These are phyloP conservation scores for Troides helena DNA, from an alignment of 2,888 invertebrate species.

Conservation along the genomic window DNA sequence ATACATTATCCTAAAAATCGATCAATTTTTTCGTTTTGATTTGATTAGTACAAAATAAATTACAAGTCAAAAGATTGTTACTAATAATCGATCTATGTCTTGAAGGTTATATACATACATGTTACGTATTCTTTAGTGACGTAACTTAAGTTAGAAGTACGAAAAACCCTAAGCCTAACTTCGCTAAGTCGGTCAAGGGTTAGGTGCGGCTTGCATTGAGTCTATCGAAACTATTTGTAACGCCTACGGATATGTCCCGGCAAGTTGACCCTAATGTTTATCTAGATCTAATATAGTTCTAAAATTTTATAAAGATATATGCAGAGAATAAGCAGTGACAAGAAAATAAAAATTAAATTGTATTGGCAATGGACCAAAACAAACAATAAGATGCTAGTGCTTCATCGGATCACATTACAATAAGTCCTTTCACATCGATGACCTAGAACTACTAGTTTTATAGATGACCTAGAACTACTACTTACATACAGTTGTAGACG, in stretches of 20 bases:
- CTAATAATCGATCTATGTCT: too few species aligned
- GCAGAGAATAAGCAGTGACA: background rate
- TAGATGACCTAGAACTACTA: conserved; percentile 34
- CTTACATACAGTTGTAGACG: background rate
- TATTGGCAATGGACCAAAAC: conserved; percentile 1
- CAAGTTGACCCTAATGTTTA: background rate
- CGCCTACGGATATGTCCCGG: background rate
- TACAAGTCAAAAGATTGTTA: too few species aligned
- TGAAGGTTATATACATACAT: too few species aligned
- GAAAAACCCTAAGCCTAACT: background rate
- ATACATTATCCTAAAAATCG: too few species aligned
- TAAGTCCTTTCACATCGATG: conserved; percentile 40
- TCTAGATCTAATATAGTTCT: background rate
- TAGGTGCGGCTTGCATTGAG: background rate
- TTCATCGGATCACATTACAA: conserved; percentile 23
- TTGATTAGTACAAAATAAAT: too few species aligned
- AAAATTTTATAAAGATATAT: background rate
- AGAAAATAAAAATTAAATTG: conserved; percentile 3
- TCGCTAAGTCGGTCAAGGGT: conserved; percentile 1
- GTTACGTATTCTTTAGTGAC: too few species aligned
- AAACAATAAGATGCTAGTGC: conserved; percentile 22
- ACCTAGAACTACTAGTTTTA: conserved; percentile 31
- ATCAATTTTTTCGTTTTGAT: too few species aligned
- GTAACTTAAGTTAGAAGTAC: background rate
- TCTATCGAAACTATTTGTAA: background rate